phyloP scores from a whole-genome alignment of 2,113 vertebrate species.

The Vireo altiloquus region DNA sequence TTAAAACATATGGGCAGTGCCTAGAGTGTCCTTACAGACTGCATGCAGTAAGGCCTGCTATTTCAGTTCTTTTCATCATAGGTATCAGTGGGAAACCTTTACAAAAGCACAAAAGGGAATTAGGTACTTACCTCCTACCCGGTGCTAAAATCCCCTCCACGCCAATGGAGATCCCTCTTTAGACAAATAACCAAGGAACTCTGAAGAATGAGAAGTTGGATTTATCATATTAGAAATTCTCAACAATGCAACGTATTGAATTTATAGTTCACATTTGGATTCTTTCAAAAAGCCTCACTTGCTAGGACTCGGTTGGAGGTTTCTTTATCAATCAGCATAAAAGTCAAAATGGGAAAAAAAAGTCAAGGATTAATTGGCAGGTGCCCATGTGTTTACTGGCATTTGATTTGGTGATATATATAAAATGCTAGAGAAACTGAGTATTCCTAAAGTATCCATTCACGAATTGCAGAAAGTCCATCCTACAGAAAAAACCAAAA shows the following conservation, averaged over 20 bases:
- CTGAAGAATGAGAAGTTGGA: not conserved
- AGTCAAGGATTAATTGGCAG: not conserved
- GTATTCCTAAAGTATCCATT: not conserved
- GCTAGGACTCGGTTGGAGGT: not conserved
- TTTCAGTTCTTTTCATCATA: not conserved
- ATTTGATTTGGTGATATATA: not conserved
- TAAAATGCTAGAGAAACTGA: not conserved
- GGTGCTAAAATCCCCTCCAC: not conserved
- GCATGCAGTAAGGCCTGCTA: not conserved
- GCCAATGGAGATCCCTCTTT: not conserved
- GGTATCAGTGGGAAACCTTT: not conserved
- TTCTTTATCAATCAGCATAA: not conserved
- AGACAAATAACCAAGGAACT: not conserved
- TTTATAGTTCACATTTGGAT: not conserved
- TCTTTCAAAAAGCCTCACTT: not conserved
- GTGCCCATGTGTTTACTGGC: not conserved
- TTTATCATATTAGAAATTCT: not conserved
- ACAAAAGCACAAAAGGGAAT: not conserved
- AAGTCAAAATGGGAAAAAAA: not conserved
- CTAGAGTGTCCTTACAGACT: not conserved
- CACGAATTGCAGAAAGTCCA: not conserved
- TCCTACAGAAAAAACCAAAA: conserved; percentile 9
- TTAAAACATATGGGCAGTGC: not conserved
- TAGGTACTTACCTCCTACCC: not conserved
- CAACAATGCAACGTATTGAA: not conserved